A percentile compares a stretch with the other conserved stretches of the same genome.
phyloP scores from a whole-genome alignment of 1,140 invertebrate genomes.

The Hycleus cichorii region DNA sequence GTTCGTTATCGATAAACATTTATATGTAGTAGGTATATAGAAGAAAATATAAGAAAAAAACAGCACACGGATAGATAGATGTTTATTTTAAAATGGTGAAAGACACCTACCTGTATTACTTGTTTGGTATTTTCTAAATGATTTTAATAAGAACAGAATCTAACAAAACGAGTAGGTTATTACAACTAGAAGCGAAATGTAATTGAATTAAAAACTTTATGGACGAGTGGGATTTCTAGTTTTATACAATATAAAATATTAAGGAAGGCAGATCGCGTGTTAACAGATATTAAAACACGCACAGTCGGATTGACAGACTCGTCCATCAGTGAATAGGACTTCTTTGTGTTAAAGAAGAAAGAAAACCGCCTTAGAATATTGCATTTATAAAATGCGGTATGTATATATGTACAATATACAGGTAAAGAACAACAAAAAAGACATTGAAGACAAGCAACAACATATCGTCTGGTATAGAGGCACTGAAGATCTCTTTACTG shows the following conservation, averaged over 20 bases:
- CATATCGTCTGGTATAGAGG: too few species aligned
- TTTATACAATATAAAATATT: slow-evolving; percentile 8
- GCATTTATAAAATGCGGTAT: neutral
- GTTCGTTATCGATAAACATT: too few species aligned
- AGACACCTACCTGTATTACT: too few species aligned
- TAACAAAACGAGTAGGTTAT: slow-evolving; percentile 5
- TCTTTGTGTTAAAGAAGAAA: slow-evolving; percentile 5
- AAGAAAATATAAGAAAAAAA: too few species aligned
- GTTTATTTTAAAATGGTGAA: too few species aligned
- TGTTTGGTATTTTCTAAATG: too few species aligned
- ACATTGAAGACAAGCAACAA: too few species aligned
- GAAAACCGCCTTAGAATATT: slow-evolving; percentile 8
- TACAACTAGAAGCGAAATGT: neutral
- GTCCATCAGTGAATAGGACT: slow-evolving; percentile 4
- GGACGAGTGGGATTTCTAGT: slow-evolving; percentile 13
- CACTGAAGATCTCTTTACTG: too few species aligned
- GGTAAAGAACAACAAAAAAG: too few species aligned
- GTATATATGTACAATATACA: neutral
- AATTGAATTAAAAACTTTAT: slow-evolving; percentile 12
- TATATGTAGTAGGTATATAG: too few species aligned
- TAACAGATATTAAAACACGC: slow-evolving; percentile 10
- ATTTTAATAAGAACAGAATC: too few species aligned
- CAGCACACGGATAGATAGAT: too few species aligned
- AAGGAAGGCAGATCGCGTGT: slow-evolving; percentile 13
- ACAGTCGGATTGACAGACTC: slow-evolving; percentile 6